Conservation (phyloP, 2,113 vertebrate species). For the Ictalurus punctatus region DNA sequence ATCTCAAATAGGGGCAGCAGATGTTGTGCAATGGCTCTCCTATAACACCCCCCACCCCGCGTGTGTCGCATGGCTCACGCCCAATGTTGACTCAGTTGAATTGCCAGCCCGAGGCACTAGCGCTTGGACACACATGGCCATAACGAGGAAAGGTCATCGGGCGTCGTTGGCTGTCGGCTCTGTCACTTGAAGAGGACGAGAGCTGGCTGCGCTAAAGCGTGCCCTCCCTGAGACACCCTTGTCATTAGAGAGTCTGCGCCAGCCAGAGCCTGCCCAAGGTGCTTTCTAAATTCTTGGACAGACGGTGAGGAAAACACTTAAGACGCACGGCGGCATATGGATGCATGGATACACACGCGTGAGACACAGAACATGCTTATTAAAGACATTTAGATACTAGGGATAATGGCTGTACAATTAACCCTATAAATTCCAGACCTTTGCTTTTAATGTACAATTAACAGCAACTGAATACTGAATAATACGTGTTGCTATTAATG, state of each 20-base stretch:
- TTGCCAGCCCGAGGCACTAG: slow-evolving; percentile 71
- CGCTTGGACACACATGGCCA: slow-evolving; percentile 70
- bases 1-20: slow-evolving; percentile 32
- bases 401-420: not conserved
- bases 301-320: not conserved
- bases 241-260: slow-evolving; percentile 65
- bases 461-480: not conserved
- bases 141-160: slow-evolving; percentile 78
- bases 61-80: slow-evolving; percentile 31
- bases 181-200: slow-evolving; percentile 74
- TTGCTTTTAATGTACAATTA: too few species aligned
- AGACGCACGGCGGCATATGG: not conserved
- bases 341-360: not conserved
- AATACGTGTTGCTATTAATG: not conserved
- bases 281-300: slow-evolving; percentile 65
- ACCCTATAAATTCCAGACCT: not conserved
- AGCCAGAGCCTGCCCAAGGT: slow-evolving; percentile 64
- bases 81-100: slow-evolving; percentile 76
- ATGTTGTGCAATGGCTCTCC: slow-evolving; percentile 40
- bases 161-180: slow-evolving; percentile 74
- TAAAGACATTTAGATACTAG: not conserved
- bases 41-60: not conserved
- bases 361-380: not conserved
- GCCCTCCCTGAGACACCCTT: slow-evolving; percentile 65
- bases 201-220: slow-evolving; percentile 58